Percentiles rank a stretch among this genome's conserved stretches.
These are phyloP conservation scores for Trachelus troglodyta DNA, from an alignment of 2,888 invertebrate genomes.

Conservation along the genomic window DNA sequence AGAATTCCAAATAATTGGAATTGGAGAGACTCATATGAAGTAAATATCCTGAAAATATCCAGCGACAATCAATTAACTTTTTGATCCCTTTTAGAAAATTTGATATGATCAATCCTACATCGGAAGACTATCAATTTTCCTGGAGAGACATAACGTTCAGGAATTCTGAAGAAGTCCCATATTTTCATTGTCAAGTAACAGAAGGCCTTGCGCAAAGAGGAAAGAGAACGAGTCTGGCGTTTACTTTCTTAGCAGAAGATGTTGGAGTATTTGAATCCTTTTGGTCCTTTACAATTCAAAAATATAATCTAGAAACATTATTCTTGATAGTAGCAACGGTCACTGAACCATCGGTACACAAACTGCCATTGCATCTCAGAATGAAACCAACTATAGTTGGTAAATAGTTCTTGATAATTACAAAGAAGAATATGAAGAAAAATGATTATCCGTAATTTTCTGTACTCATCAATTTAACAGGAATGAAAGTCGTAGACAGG, in stretches of 20 bases:
- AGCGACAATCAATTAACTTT: not conserved
- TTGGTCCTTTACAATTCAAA: slow-evolving; percentile 74
- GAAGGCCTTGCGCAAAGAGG: slow-evolving; percentile 73
- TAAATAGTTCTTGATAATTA: slow-evolving; percentile 27
- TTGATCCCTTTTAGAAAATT: slow-evolving; percentile 69
- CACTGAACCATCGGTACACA: slow-evolving; percentile 73
- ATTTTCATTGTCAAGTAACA: slow-evolving; percentile 71
- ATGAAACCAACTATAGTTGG: slow-evolving; percentile 75
- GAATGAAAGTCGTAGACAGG: slow-evolving; percentile 63
- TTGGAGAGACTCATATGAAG: slow-evolving; percentile 70
- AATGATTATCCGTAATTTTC: not conserved
- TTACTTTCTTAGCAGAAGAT: slow-evolving; percentile 74
- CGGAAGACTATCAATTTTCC: slow-evolving; percentile 71
- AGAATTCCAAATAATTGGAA: slow-evolving; percentile 76
- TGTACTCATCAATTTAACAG: slow-evolving; percentile 27
- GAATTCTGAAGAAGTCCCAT: slow-evolving; percentile 57
- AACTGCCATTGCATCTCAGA: slow-evolving; percentile 71
- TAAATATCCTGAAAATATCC: slow-evolving; percentile 36
- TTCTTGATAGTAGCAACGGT: slow-evolving; percentile 75
- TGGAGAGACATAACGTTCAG: slow-evolving; percentile 70
- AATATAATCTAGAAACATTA: slow-evolving; percentile 68
- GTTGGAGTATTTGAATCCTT: slow-evolving; percentile 76
- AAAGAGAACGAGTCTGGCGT: slow-evolving; percentile 71
- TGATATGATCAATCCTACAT: slow-evolving; percentile 76
- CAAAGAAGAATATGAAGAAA: not conserved